These are phyloP conservation scores for Artemia franciscana DNA, from an alignment of 1,140 invertebrate genomes.

Conservation along the genomic window DNA sequence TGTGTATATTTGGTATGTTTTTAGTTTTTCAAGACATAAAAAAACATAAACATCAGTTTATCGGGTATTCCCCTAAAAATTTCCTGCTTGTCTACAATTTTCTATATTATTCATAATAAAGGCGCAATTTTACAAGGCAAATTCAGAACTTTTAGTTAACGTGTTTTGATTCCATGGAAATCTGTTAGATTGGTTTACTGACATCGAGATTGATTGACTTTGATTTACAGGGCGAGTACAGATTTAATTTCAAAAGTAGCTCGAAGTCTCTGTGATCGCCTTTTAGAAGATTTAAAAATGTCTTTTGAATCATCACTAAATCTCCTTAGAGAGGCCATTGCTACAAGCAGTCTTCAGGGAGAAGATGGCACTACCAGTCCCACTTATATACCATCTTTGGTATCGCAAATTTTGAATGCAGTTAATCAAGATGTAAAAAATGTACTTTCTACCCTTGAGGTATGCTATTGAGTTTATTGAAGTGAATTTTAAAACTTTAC, in stretches of 20 bases:
- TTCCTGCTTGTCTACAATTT: no score
- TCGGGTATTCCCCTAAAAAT: no score
- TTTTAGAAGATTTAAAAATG: conserved; percentile 11
- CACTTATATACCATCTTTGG: not conserved
- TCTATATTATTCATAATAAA: no score
- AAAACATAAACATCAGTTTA: no score
- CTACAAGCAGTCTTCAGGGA: not conserved
- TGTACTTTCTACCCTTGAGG: not conserved
- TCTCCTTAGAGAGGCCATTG: conserved; percentile 2
- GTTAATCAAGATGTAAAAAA: not conserved
- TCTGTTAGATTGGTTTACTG: not conserved
- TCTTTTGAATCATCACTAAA: conserved; percentile 13
- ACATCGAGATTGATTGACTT: no score
- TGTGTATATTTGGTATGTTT: no score
- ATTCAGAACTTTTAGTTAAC: no score
- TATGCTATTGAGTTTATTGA: no score
- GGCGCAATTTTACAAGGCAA: no score
- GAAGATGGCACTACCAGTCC: not conserved
- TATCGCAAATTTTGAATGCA: not conserved
- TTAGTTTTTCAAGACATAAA: no score
- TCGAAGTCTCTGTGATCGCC: conserved; percentile 31
- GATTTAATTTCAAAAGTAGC: conserved; percentile 38
- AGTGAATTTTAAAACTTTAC: no score
- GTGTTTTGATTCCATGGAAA: not conserved
- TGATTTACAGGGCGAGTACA: conserved; percentile 26